A percentile compares a stretch with the other conserved stretches of the same genome.
phyloP scores from a whole-genome alignment of 2,113 vertebrate species.

The Ceyx margarethae region DNA sequence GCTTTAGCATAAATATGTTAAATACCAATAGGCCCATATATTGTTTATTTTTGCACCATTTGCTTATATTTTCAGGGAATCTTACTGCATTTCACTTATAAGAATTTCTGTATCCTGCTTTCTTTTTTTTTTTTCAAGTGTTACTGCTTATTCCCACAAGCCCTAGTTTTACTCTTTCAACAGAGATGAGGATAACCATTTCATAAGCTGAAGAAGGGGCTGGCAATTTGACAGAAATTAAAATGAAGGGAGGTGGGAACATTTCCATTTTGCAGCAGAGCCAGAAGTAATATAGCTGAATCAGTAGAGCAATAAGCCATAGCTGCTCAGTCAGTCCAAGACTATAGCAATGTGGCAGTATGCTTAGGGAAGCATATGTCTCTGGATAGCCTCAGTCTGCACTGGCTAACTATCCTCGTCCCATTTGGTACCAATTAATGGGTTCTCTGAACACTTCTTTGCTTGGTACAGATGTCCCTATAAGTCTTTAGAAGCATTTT shows the following conservation, averaged over 20 bases:
- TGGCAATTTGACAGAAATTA: constrained; percentile 1
- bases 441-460: background rate
- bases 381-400: background rate
- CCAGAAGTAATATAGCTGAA: background rate
- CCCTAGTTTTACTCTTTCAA: background rate
- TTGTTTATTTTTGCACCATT: background rate
- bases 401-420: background rate
- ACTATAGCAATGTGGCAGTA: background rate
- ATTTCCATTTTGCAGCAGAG: background rate
- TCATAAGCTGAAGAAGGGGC: background rate
- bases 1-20: background rate
- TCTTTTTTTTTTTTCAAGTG: background rate
- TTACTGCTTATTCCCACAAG: background rate
- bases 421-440: background rate
- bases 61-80: background rate
- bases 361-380: background rate
- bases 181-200: background rate
- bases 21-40: rapidly evolving
- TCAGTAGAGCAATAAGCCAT: background rate
- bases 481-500: background rate
- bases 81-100: background rate
- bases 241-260: background rate
- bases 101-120: background rate
- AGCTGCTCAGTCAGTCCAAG: background rate
- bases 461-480: background rate